These are phyloP conservation scores for Semibalanus balanoides DNA, from an alignment of 1,140 invertebrate genomes.

Conservation along the genomic window DNA sequence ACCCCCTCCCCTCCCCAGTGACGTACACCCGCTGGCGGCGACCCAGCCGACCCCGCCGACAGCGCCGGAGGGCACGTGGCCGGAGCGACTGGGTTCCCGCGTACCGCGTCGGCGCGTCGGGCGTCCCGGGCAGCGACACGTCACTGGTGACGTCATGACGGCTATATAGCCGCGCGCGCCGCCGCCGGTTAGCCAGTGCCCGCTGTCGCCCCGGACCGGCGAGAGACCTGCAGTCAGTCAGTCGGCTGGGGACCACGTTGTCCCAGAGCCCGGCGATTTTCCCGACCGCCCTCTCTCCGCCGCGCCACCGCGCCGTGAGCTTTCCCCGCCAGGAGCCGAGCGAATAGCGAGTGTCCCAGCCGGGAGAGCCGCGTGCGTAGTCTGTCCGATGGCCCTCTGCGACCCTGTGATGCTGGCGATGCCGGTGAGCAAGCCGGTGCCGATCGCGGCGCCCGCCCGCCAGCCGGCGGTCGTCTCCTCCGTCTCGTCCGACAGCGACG, in stretches of 20 bases:
- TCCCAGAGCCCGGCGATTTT: background rate
- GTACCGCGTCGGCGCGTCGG: background rate
- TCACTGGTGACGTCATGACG: background rate
- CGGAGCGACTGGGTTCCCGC: no score
- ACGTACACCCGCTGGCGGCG: no score
- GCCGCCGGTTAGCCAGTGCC: background rate
- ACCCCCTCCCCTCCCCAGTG: no score
- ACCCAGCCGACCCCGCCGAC: no score
- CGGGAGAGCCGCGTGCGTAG: background rate
- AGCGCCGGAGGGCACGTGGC: background rate
- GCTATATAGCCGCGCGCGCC: background rate
- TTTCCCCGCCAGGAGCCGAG: background rate
- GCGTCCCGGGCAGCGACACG: no score
- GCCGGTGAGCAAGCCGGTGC: no score
- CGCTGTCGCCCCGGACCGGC: background rate
- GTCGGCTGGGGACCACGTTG: background rate
- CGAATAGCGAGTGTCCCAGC: background rate
- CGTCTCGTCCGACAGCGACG: slow-evolving; percentile 15
- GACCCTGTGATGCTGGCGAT: background rate
- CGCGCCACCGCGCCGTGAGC: no score
- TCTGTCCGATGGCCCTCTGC: background rate
- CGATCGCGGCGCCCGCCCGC: slow-evolving; percentile 22
- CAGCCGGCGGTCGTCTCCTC: no score
- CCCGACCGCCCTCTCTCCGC: background rate
- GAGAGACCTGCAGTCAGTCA: background rate